Percentiles rank a stretch among this genome's conserved stretches.
These are phyloP conservation scores for Phaethornis superciliosus DNA, from an alignment of 2,113 vertebrate species.

Conservation along the genomic window DNA sequence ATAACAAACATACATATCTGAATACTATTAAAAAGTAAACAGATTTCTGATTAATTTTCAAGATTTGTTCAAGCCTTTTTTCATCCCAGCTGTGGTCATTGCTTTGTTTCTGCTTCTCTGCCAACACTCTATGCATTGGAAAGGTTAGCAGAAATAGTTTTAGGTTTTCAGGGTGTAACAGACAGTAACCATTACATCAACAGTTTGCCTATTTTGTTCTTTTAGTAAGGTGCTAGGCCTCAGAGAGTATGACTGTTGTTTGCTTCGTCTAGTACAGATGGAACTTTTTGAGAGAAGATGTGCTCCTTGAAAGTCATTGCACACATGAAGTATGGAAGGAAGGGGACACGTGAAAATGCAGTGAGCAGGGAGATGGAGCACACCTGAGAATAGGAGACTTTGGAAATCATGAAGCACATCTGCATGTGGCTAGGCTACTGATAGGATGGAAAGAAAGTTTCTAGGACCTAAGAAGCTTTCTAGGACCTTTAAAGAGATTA, in stretches of 20 bases:
- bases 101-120: not conserved
- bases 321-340: not conserved
- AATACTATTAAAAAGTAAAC: slow-evolving; percentile 22
- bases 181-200: not conserved
- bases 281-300: not conserved
- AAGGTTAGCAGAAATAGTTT: not conserved
- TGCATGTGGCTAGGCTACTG: not conserved
- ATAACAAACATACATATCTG: not conserved
- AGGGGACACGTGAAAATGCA: not conserved
- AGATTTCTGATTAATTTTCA: not conserved
- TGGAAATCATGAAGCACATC: not conserved
- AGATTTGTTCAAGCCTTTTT: not conserved
- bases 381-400: not conserved
- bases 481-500: not conserved
- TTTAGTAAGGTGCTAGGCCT: not conserved
- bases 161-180: accelerated
- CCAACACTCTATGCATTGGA: not conserved
- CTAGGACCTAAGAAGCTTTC: not conserved
- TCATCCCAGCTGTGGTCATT: not conserved
- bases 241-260: not conserved
- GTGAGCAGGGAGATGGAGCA: not conserved
- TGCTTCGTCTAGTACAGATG: not conserved
- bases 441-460: not conserved
- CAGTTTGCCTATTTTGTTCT: not conserved
- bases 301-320: not conserved